phyloP scores from a whole-genome alignment of 2,113 vertebrate genomes.

The Saguinus midas region DNA sequence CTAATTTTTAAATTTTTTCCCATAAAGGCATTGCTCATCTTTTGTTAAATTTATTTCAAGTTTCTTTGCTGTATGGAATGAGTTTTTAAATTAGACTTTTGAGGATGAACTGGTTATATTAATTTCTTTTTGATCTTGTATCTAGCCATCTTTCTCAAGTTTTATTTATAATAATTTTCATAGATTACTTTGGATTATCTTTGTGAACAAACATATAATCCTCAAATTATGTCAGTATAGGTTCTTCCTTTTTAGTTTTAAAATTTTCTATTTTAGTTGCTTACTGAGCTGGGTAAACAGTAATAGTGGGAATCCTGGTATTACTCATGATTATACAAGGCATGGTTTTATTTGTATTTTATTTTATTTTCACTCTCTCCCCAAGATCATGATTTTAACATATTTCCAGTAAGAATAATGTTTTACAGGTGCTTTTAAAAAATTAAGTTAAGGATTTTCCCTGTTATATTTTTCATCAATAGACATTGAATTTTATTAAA shows the following conservation, averaged over 20 bases:
- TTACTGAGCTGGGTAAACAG: neutral
- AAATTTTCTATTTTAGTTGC: neutral
- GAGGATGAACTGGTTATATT: neutral
- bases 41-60: neutral
- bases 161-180: neutral
- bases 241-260: neutral
- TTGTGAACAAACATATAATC: neutral
- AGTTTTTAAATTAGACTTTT: constrained; percentile 14
- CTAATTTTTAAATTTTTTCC: neutral
- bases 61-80: neutral
- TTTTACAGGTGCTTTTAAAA: neutral
- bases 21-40: neutral
- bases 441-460: neutral
- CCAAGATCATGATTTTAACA: neutral
- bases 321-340: neutral
- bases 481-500: neutral
- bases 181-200: neutral
- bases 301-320: neutral
- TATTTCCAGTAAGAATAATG: neutral
- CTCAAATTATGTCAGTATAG: neutral
- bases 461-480: neutral
- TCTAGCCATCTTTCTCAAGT: neutral
- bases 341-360: too few species aligned
- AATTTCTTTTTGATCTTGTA: neutral
- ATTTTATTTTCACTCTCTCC: too few species aligned